Evolutionary conservation across 2,113 vertebrate species (phyloP).

Genomic region (Gasterosteus aculeatus): DNA sequence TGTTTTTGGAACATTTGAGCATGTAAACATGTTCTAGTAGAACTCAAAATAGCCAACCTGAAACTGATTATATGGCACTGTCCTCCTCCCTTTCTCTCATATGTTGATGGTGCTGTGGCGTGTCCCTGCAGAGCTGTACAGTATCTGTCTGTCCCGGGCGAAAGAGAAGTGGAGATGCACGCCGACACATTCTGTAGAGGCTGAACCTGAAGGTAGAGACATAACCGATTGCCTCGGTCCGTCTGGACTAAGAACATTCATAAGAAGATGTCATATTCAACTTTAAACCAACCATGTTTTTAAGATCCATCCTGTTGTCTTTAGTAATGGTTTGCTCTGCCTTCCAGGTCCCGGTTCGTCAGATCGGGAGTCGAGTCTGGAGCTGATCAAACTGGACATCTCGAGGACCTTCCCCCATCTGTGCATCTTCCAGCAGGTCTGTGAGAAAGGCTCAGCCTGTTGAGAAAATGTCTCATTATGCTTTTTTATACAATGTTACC

Average conservation of each 20-base stretch:
- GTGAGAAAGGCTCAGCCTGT: slow-evolving; percentile 21
- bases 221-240: background rate
- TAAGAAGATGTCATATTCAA: background rate
- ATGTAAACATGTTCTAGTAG: too few species aligned
- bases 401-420: slow-evolving; percentile 95
- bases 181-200: slow-evolving; percentile 77
- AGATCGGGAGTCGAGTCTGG: slow-evolving; percentile 94
- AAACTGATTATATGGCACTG: background rate
- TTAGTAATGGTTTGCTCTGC: background rate
- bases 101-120: slow-evolving; percentile 8
- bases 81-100: background rate
- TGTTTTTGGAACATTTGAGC: background rate
- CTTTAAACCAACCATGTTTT: background rate
- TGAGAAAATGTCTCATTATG: background rate
- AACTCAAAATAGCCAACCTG: background rate
- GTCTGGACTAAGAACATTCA: background rate
- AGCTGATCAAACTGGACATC: slow-evolving; percentile 97
- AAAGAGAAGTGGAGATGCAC: slow-evolving; percentile 90
- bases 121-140: slow-evolving; percentile 86
- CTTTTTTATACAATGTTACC: background rate
- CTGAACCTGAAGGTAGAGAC: slow-evolving; percentile 87
- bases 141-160: slow-evolving; percentile 91
- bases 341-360: slow-evolving; percentile 85
- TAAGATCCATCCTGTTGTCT: too few species aligned
- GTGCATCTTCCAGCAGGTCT: slow-evolving; percentile 96